Percentiles rank a stretch among this genome's conserved stretches.
Conservation (phyloP, 2,797 vertebrate species). For the Todus mexicanus region DNA sequence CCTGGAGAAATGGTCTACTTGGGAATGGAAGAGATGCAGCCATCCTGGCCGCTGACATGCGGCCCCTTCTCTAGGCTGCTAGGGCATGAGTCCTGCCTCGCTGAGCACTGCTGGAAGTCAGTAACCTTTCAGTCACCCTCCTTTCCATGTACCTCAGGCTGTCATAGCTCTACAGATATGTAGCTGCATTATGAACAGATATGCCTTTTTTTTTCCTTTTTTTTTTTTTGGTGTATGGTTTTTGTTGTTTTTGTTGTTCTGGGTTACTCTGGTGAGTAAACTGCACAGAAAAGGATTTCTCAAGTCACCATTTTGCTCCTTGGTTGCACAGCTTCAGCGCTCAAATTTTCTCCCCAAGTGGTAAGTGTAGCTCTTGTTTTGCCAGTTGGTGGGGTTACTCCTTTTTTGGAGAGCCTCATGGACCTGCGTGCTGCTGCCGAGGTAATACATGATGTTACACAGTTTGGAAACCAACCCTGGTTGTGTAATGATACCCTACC, state of each 20-base stretch:
- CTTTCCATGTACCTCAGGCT: neutral
- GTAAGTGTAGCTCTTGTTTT: neutral
- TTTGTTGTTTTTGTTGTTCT: no score
- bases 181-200: neutral
- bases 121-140: neutral
- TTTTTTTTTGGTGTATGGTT: no score
- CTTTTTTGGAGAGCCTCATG: neutral
- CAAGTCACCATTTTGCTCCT: neutral
- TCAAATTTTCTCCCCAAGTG: neutral
- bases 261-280: neutral
- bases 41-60: neutral
- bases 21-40: neutral
- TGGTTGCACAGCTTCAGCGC: neutral
- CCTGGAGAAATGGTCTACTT: neutral
- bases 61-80: neutral
- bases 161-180: neutral
- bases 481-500: neutral
- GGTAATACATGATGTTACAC: neutral
- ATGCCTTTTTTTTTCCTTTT: accelerated
- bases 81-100: neutral
- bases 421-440: neutral
- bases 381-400: neutral
- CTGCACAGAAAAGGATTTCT: neutral
- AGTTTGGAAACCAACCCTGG: neutral
- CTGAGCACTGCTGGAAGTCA: neutral